Conservation (phyloP, 2,888 invertebrate genomes). For the Thymelicus lineola region DNA sequence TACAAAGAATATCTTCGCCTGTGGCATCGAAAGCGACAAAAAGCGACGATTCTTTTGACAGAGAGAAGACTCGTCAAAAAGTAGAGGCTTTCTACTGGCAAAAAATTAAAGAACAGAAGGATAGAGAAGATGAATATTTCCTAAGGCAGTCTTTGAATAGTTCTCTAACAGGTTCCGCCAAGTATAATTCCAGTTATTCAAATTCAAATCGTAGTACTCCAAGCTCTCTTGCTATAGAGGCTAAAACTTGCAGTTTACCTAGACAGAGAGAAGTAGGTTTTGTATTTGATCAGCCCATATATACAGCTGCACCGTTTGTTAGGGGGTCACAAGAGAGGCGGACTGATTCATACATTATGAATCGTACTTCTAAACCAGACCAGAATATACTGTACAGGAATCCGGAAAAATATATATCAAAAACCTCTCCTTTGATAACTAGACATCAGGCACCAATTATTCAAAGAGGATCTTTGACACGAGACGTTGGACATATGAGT, state of each 20-base stretch:
- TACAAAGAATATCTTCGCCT: constrained; percentile 22
- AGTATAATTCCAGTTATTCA: constrained; percentile 47
- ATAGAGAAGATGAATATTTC: constrained; percentile 85
- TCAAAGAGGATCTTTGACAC: constrained; percentile 55
- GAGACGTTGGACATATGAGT: constrained; percentile 46
- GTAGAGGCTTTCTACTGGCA: constrained; percentile 89
- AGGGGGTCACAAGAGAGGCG: constrained; percentile 69
- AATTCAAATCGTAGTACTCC: constrained; percentile 61
- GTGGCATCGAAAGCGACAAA: constrained; percentile 37
- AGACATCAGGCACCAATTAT: constrained; percentile 52
- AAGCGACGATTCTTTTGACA: constrained; percentile 60
- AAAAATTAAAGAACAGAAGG: constrained; percentile 86
- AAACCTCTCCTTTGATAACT: constrained; percentile 45
- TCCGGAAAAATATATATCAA: constrained; percentile 58
- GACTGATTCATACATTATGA: constrained; percentile 67
- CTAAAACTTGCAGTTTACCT: constrained; percentile 66
- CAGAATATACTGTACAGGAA: constrained; percentile 64
- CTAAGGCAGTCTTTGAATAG: constrained; percentile 60
- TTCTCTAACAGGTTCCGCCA: constrained; percentile 50
- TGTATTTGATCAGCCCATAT: constrained; percentile 54
- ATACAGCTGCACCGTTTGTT: constrained; percentile 57
- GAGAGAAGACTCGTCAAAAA: constrained; percentile 84
- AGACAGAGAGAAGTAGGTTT: constrained; percentile 59
- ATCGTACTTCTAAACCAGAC: constrained; percentile 50
- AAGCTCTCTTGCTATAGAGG: constrained; percentile 54